Conservation (phyloP, 1,140 invertebrate species). For the Pinna nobilis region DNA sequence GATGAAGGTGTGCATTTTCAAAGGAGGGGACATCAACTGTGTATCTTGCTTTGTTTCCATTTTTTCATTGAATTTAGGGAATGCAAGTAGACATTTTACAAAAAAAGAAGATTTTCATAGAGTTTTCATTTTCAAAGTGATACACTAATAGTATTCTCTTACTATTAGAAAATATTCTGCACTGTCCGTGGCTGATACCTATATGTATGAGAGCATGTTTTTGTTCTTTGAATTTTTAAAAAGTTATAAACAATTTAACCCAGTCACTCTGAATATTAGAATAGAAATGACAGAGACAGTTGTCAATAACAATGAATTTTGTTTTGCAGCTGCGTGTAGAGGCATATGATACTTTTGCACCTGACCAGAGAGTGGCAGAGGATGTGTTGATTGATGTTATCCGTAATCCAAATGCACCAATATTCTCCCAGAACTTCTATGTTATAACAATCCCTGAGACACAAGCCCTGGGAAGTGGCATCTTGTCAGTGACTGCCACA, state of each 20-base stretch:
- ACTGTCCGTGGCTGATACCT: too few relatives aligned
- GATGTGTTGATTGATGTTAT: slow-evolving; percentile 41
- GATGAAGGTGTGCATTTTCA: too few relatives aligned
- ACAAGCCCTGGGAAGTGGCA: slow-evolving; percentile 10
- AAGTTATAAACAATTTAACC: too few relatives aligned
- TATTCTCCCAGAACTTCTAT: slow-evolving; percentile 81
- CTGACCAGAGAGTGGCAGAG: slow-evolving; percentile 80
- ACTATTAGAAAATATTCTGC: too few relatives aligned
- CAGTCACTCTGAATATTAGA: too few relatives aligned
- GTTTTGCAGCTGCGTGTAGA: slow-evolving; percentile 82
- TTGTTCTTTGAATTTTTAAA: too few relatives aligned
- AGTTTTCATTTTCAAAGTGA: background rate
- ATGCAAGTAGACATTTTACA: too few relatives aligned
- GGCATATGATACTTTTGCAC: slow-evolving; percentile 90
- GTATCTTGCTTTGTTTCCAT: too few relatives aligned
- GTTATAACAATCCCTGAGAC: slow-evolving; percentile 37
- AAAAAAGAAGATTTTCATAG: background rate
- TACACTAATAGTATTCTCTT: too few relatives aligned
- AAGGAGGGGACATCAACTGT: too few relatives aligned
- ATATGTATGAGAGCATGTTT: too few relatives aligned
- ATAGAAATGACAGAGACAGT: background rate
- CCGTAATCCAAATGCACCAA: slow-evolving; percentile 42
- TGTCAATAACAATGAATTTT: background rate
- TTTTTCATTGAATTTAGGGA: too few relatives aligned
- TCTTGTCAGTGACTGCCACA: slow-evolving; percentile 35